Conservation (phyloP, 2,888 invertebrate genomes). For the Pandemis heparana region DNA sequence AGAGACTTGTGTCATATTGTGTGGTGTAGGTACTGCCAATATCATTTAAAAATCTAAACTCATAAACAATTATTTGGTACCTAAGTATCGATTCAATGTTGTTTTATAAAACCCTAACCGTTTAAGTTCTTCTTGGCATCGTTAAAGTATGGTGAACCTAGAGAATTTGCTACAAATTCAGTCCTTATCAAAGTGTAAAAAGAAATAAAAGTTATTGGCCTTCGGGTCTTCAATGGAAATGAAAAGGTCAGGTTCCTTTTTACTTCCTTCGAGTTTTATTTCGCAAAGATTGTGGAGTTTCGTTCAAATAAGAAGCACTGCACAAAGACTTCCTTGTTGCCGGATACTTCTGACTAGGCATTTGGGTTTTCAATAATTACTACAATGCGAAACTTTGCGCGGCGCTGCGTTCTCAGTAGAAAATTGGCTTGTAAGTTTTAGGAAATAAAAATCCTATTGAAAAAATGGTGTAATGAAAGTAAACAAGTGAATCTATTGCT, state of each 20-base stretch:
- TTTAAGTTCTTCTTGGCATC: neutral
- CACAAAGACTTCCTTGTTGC: constrained; percentile 34
- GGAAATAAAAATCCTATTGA: neutral
- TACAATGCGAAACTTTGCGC: constrained; percentile 25
- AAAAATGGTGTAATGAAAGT: neutral
- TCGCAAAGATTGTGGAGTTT: constrained; percentile 8
- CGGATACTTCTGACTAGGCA: constrained; percentile 34
- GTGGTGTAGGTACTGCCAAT: too few relatives aligned
- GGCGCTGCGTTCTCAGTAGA: constrained; percentile 3
- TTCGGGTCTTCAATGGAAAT: constrained; percentile 30
- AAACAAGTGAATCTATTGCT: neutral
- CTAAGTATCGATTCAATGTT: neutral
- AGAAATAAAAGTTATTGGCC: constrained; percentile 16
- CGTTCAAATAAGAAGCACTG: constrained; percentile 21
- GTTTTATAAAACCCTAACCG: neutral
- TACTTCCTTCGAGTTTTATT: constrained; percentile 17
- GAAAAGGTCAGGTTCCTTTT: constrained; percentile 28
- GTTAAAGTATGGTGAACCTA: neutral
- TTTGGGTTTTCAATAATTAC: constrained; percentile 34
- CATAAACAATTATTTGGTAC: too few relatives aligned
- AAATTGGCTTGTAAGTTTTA: constrained; percentile 8
- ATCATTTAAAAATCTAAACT: too few relatives aligned
- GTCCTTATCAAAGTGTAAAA: constrained; percentile 6
- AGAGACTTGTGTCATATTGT: too few relatives aligned
- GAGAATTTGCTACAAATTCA: neutral